Evolutionary conservation across 2,888 invertebrate species (phyloP), one percentile per base, ranked within the genome.

Genomic region (Zygogramma bicolorata): DNA sequence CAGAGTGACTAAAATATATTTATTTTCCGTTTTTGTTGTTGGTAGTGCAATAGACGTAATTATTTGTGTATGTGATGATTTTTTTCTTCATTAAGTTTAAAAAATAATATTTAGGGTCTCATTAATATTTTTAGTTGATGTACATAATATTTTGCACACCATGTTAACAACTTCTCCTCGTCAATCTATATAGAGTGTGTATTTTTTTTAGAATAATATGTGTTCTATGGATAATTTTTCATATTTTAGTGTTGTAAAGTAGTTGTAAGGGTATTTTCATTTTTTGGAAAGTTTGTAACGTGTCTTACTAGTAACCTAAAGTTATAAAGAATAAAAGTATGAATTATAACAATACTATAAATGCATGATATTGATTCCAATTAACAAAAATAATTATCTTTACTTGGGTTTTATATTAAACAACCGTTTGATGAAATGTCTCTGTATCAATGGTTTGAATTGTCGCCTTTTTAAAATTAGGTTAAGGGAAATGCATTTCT

Each of bases 1-100:
- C 71, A 76, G 76, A 78, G 73, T 77, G 74, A 77, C 66, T 73
- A 46, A 74, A 79, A 63, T 62, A 77, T 78, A 78, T 76, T 78
- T 80, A 80, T 79, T 76, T 77, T 75, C 80, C 80, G 78, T 75
- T 42, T 73, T 80, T 80, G 77, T 78, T 77, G 72, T 75, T 76
- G 75, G 71, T 80, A 80, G 78, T 80, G 79, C 79, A 80, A 78
- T 80, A 78, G 78, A 71, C 27, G 63, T 69, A 73, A 65, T 29
- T 65, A 65, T 67, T 34, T 25, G 61, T 72, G 60, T 68, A 53
- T 66, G 57, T 68, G 66, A 65, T 65, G 46, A 65, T 71, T 67
- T 63, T 59, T 46, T 70, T 53, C 46, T 59, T 61, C 40, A 61
- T 67, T 62, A 65, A 65, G 38, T 73, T 70, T 72, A n/a, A 53